Base-by-base conservation (phyloP, 2,797 vertebrate species). In the Pyrocephalus nanus region DNA sequence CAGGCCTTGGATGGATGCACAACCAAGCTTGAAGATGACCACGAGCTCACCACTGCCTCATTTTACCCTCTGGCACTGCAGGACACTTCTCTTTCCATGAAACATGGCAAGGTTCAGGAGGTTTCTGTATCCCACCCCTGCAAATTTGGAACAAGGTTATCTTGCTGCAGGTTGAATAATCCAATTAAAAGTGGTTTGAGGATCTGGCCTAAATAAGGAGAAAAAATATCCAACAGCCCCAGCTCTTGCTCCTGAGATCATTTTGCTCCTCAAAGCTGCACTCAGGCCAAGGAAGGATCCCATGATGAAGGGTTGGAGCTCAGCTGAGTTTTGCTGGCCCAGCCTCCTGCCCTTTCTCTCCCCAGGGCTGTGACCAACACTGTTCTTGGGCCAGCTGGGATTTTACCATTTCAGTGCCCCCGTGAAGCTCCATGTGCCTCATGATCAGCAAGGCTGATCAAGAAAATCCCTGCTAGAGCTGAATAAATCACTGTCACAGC, bases 11-110 rank as follows among this genome's bases (percentile, higher is more conserved):
- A 12, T 6, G 54, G 72, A 42, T 7, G 27, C 76, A 53, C 26
- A 17, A 55, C 12, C 66, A 53, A n/a, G 73, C 25, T 66, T 8
- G 3, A 55, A 54, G 51, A 18, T 12, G 51, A 21, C 26, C 25
- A 42, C 0, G 10, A 71, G 60, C 30, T 25, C 50, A 27, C 15
- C 54, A 1, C 18, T 36, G 27, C 43, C 71, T 11, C 5, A 34
- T 8, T n/a, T 30, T 15, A 18, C 58, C 55, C 73, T 45, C 4
- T 13, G 58, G 90, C 25, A 65, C 5, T 0, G 2, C 84, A 91
- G 84, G 92, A 89, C 91, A 94, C 92, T 94, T 95, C 94, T 97
- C 96, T 93, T 97, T 94, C 95, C 95, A 94, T 74, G 73, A 69
- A 65, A 38, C 2, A 0, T 2, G 32, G 53, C 26, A 51, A n/a